phyloP scores from a whole-genome alignment of 1,140 invertebrate genomes.

The Scaptomyza pallida region DNA sequence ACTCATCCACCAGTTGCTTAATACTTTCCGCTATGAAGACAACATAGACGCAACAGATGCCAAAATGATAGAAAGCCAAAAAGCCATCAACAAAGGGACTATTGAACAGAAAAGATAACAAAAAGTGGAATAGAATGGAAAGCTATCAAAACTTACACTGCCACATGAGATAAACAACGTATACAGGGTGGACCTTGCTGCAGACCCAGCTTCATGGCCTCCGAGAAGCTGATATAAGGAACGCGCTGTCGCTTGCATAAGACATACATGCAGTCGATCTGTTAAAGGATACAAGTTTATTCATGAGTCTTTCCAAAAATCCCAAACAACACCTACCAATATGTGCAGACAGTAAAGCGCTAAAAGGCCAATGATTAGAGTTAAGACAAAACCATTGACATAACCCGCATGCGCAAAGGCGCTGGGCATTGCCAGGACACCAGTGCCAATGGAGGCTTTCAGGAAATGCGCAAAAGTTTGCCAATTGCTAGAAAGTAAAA shows the following conservation, averaged over 20 bases:
- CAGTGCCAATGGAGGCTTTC: slow-evolving; percentile 91
- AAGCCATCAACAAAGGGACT: slow-evolving; percentile 88
- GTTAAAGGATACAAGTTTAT: background rate
- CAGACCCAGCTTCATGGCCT: slow-evolving; percentile 87
- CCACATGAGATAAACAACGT: slow-evolving; percentile 85
- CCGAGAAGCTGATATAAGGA: slow-evolving; percentile 87
- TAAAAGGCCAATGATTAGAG: slow-evolving; percentile 86
- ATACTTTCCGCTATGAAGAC: slow-evolving; percentile 92
- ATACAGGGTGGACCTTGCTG: slow-evolving; percentile 86
- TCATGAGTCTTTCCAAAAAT: background rate
- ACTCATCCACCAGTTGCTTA: slow-evolving; percentile 86
- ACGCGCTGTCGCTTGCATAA: slow-evolving; percentile 86
- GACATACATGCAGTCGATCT: slow-evolving; percentile 85
- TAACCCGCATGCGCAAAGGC: slow-evolving; percentile 90
- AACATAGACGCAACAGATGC: slow-evolving; percentile 95
- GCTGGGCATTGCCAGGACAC: slow-evolving; percentile 92
- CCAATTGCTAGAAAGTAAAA: slow-evolving; percentile 85
- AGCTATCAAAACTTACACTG: slow-evolving; percentile 84
- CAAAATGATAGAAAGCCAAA: slow-evolving; percentile 93
- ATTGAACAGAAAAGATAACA: slow-evolving; percentile 10
- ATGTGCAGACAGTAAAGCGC: slow-evolving; percentile 89
- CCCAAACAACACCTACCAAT: slow-evolving; percentile 84
- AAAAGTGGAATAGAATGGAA: slow-evolving; percentile 9
- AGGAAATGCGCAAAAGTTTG: slow-evolving; percentile 89
- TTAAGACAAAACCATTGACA: slow-evolving; percentile 86